Base-by-base conservation (phyloP, 2,888 invertebrate genomes). In the Polyploca ridens region DNA sequence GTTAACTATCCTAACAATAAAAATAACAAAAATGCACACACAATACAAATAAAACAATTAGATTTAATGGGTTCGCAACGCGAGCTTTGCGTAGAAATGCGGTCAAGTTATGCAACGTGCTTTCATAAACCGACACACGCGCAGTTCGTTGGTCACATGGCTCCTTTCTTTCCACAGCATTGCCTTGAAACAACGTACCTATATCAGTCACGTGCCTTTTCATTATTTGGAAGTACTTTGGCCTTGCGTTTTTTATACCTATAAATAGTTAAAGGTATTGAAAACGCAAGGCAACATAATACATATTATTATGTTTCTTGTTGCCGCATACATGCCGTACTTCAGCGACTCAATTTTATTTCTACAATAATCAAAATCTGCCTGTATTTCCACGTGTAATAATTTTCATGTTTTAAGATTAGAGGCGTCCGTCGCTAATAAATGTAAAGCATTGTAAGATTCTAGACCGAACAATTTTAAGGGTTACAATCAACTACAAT, bases 61-160 rank as follows among this genome's bases (percentile, higher is more conserved):
- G 3, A 19, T 5, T 19, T 41, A 44, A 41, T 41, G 7, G 5
- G 44, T 27, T 44, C 19, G 41, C 41, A 8, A 60, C 19, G 41
- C 41, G n/a, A 60, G 38, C n/a, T 60, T 60, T n/a, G 35, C 38
- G 5, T 19, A 16, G 35, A 11, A 60, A 60, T 16, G 38, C 38
- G 59, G 59, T 38, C 38, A 35, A 35, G 38, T 60, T 60, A 16
- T 41, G 38, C 35, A 38, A 60, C 60, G 11, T 16, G 35, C 59
- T 59, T 35, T 59, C 38, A 16, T 35, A 38, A 60, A 16, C 11
- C 19, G 16, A 16, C 54, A 19, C 54, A 54, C 3, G 54, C 10
- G 19, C 54, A 41, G 44, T 54, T 49, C 16, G 60, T 19, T 61
- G 41, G 61, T 61, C 41, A 61, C 61, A 61, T 41, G 41, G 14